phyloP scores from a whole-genome alignment of 2,888 invertebrate genomes.

The Tiphia femorata region DNA sequence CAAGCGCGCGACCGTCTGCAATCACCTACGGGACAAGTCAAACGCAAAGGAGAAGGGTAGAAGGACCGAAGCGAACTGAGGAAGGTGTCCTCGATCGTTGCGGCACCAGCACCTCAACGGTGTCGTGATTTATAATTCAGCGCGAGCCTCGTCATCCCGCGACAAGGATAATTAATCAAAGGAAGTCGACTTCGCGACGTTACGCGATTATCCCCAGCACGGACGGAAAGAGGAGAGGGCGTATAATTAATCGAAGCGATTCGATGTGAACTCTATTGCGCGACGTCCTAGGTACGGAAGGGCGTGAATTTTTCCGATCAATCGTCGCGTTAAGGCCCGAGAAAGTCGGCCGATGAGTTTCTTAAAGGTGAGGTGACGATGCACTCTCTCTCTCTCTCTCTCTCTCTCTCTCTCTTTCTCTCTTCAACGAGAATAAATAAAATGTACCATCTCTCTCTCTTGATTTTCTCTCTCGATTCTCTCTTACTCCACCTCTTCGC shows the following conservation, averaged over 20 bases:
- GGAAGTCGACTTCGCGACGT: conserved; percentile 13
- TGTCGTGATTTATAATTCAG: conserved; percentile 38
- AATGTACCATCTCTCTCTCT: conserved; percentile 1
- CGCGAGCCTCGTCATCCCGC: conserved; percentile 27
- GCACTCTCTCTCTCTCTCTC: background rate
- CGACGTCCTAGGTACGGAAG: too few species aligned
- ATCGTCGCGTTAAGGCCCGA: background rate
- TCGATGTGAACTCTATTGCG: background rate
- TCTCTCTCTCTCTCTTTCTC: background rate
- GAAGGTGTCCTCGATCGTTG: conserved; percentile 21
- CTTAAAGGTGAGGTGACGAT: too few species aligned
- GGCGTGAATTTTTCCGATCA: background rate
- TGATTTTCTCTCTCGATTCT: too few species aligned
- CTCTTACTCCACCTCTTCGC: too few species aligned
- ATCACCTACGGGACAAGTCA: too few species aligned
- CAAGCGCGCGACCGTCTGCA: too few species aligned
- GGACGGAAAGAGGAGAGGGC: conserved; percentile 1
- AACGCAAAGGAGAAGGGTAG: background rate
- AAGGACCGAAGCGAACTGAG: background rate
- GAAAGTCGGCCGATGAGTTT: too few species aligned
- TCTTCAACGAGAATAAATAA: background rate
- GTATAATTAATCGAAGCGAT: background rate
- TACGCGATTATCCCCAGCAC: conserved; percentile 28
- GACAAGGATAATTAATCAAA: conserved; percentile 38
- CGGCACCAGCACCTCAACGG: conserved; percentile 24